These are phyloP conservation scores for Corticium candelabrum DNA, from an alignment of 37 sponge, comb jelly and placozoan species.

Conservation along the genomic window DNA sequence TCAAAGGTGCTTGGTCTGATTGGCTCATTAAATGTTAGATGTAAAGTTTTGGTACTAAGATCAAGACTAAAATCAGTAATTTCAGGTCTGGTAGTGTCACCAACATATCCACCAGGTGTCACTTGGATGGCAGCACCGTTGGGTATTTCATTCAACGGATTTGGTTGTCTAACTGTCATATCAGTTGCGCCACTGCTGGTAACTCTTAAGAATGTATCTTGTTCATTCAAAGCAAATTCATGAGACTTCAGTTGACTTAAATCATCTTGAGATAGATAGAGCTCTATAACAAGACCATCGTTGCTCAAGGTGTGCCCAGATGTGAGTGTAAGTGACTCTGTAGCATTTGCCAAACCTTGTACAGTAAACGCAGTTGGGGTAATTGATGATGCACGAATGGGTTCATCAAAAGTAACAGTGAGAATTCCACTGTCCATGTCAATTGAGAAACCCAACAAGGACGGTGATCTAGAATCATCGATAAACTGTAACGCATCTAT, in stretches of 20 bases:
- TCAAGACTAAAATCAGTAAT: constrained; percentile 42
- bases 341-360: constrained; percentile 33
- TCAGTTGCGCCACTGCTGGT: constrained; percentile 37
- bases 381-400: constrained; percentile 51
- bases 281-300: constrained; percentile 18
- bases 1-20: constrained; percentile 59
- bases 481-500: constrained; percentile 29
- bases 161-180: constrained; percentile 46
- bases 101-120: constrained; percentile 23
- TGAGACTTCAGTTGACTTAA: constrained; percentile 35
- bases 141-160: constrained; percentile 35
- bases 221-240: constrained; percentile 54
- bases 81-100: constrained; percentile 52
- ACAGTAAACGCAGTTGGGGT: constrained; percentile 37
- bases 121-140: constrained; percentile 35
- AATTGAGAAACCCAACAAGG: constrained; percentile 34
- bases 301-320: constrained; percentile 15
- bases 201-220: constrained; percentile 53
- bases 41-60: constrained; percentile 34
- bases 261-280: constrained; percentile 24
- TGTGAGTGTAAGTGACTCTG: constrained; percentile 26
- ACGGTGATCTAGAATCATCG: constrained; percentile 47
- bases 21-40: constrained; percentile 65
- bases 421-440: constrained; percentile 65
- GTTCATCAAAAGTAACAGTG: constrained; percentile 60